Evolutionary conservation across 2,888 invertebrate species (phyloP).

Genomic region (Torymus texanus): DNA sequence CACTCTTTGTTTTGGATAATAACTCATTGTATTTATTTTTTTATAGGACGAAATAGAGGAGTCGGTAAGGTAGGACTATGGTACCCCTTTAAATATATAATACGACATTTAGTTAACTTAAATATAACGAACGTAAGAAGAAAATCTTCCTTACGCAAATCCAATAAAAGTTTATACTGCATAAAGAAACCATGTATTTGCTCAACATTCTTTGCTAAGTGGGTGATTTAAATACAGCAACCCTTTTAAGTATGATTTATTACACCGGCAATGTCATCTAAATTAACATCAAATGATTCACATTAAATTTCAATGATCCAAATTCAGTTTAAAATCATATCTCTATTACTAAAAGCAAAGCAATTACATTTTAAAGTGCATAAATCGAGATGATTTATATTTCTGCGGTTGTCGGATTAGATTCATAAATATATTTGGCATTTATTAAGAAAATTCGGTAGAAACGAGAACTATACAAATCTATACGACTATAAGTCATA

Average conservation of each 20-base stretch:
- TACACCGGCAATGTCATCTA: background rate
- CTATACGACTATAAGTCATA: conserved; percentile 6
- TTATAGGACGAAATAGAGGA: too few species aligned
- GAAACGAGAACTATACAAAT: conserved; percentile 2
- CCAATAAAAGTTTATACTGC: too few species aligned
- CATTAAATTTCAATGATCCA: conserved; percentile 45
- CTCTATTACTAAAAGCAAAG: conserved; percentile 36
- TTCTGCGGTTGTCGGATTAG: conserved; percentile 1
- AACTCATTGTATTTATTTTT: too few species aligned
- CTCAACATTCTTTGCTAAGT: background rate
- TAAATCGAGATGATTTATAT: conserved; percentile 44
- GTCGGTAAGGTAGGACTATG: too few species aligned
- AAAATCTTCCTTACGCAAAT: too few species aligned
- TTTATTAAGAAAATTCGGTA: conserved; percentile 26
- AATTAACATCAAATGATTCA: conserved; percentile 15
- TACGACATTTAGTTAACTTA: too few species aligned
- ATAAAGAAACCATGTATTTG: background rate
- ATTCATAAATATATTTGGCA: conserved; percentile 26
- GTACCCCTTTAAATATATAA: too few species aligned
- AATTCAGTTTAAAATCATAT: conserved; percentile 35
- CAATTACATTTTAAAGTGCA: conserved; percentile 22
- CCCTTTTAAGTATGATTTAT: background rate
- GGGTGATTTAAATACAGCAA: conserved; percentile 11
- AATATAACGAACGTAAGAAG: too few species aligned
- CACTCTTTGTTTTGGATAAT: too few species aligned